Percentiles rank a stretch among this genome's conserved stretches.
These are phyloP conservation scores for Sciurus vulgaris DNA, from an alignment of 2,797 vertebrate genomes.

Conservation along the genomic window DNA sequence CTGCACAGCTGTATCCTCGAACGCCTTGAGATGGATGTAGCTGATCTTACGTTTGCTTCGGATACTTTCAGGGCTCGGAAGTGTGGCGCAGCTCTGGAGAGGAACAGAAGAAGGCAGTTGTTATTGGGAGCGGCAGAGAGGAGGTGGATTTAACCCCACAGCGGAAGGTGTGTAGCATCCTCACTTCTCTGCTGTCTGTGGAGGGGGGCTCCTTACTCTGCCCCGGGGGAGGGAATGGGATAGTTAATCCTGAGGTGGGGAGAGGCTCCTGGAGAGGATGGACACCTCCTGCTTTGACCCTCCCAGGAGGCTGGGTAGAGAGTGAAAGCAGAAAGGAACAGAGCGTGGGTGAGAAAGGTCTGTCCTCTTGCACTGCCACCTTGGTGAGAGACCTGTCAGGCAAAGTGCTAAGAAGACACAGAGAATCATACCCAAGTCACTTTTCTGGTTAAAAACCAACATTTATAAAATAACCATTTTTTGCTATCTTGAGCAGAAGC, in stretches of 20 bases:
- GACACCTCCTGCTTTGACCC: neutral
- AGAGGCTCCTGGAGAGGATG: too few species aligned
- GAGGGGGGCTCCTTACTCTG: neutral
- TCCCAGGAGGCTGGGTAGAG: neutral
- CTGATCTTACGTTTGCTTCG: conserved; percentile 12
- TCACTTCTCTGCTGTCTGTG: neutral
- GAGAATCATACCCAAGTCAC: neutral
- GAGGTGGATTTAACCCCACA: neutral
- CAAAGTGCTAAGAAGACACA: neutral
- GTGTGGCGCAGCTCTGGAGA: neutral
- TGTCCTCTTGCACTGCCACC: neutral
- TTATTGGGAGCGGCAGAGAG: neutral
- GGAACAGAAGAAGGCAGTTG: neutral
- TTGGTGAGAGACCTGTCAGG: neutral
- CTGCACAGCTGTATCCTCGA: neutral
- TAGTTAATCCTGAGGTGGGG: neutral
- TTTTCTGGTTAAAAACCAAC: neutral
- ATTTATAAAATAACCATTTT: neutral
- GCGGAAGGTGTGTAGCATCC: fast-evolving
- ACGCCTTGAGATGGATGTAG: conserved; percentile 43
- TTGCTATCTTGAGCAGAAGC: neutral
- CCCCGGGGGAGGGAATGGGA: neutral
- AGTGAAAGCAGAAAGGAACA: neutral
- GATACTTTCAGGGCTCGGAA: neutral
- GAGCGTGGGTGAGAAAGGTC: fast-evolving